Percentiles rank a stretch among this genome's conserved stretches.
Evolutionary conservation across 2,888 invertebrate species (phyloP).

Genomic region (Mamestra brassicae): DNA sequence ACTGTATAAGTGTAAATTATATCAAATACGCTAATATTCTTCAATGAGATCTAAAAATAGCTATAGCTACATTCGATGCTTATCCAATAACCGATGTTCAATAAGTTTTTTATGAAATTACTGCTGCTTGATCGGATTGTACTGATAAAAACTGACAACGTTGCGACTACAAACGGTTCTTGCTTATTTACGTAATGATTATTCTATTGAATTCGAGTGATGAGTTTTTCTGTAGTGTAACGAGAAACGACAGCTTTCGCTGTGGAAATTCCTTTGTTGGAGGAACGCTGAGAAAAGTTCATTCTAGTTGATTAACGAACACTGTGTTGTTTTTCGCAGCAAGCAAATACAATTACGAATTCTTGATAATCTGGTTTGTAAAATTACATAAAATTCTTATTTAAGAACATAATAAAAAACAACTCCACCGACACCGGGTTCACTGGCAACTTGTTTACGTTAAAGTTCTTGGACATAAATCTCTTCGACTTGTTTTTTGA

Average conservation of each 20-base stretch:
- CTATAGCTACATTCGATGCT: conserved; percentile 19
- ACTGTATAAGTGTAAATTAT: conserved; percentile 7
- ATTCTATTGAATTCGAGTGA: conserved; percentile 70
- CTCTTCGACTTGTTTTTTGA: conserved; percentile 9
- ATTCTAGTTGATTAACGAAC: conserved; percentile 57
- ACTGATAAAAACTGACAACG: conserved; percentile 68
- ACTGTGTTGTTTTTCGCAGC: conserved; percentile 38
- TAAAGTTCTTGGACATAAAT: conserved; percentile 23
- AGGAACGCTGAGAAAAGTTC: conserved; percentile 68
- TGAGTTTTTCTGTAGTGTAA: conserved; percentile 73
- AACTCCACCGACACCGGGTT: conserved; percentile 15
- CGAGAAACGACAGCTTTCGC: conserved; percentile 74
- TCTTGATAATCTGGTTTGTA: conserved; percentile 41
- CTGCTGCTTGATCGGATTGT: conserved; percentile 48
- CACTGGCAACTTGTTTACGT: conserved; percentile 32
- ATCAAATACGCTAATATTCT: conserved; percentile 30
- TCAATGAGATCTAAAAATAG: conserved; percentile 33
- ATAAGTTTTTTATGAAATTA: conserved; percentile 40
- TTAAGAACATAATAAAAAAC: conserved; percentile 1
- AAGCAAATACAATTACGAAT: conserved; percentile 21
- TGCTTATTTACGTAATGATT: conserved; percentile 72
- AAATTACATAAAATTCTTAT: conserved; percentile 16
- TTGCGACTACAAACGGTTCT: conserved; percentile 66
- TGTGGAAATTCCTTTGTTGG: conserved; percentile 69
- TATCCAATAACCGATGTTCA: conserved; percentile 38